Percentiles rank a stretch among this genome's conserved stretches.
Evolutionary conservation across 2,888 invertebrate genomes (phyloP).

Genomic region (Lycocerus yunnanus): DNA sequence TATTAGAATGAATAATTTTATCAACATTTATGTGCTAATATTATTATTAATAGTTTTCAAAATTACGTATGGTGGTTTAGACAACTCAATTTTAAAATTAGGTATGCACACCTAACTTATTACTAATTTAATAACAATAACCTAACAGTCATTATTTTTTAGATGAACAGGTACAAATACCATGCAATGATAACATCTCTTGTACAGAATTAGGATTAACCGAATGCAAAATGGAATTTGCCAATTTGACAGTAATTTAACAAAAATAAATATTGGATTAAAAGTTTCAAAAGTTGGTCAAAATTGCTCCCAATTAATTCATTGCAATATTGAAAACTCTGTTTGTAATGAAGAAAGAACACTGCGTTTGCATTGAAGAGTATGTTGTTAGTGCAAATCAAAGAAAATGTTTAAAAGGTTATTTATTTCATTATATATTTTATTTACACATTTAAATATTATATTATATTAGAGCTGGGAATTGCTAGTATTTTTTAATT

Average conservation of each 20-base stretch:
- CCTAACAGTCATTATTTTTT: too few relatives aligned
- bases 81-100: neutral
- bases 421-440: neutral
- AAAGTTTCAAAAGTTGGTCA: conserved; percentile 42
- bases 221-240: conserved; percentile 83
- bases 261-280: conserved; percentile 72
- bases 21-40: neutral
- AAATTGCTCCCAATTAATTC: conserved; percentile 34
- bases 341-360: conserved; percentile 34
- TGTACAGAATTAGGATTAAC: conserved; percentile 71
- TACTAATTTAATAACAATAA: too few relatives aligned
- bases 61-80: neutral
- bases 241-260: conserved; percentile 83
- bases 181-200: neutral
- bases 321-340: conserved; percentile 43
- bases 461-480: too few relatives aligned
- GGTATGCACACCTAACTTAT: too few relatives aligned
- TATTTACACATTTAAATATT: neutral
- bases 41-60: neutral
- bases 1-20: neutral
- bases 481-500: too few relatives aligned
- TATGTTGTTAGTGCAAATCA: conserved; percentile 36
- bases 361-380: conserved; percentile 40
- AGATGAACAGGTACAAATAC: neutral
- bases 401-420: conserved; percentile 44